A percentile compares a stretch with the other conserved stretches of the same genome.
Conservation (phyloP, 2,113 vertebrate species). For the Sus scrofa region DNA sequence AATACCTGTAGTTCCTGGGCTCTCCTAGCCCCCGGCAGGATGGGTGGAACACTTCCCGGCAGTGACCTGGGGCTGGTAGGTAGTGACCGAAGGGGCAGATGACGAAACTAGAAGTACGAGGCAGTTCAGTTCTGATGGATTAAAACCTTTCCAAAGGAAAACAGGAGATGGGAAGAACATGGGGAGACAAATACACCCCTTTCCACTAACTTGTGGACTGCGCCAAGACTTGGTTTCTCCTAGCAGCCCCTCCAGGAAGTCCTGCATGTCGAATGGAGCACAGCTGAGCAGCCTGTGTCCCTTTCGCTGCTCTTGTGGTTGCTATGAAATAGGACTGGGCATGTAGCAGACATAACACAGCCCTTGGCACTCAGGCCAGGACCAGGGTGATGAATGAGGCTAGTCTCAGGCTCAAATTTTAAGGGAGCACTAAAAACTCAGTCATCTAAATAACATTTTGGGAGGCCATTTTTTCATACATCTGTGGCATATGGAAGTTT, state of each 20-base stretch:
- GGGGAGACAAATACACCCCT: too few relatives aligned
- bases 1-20: neutral
- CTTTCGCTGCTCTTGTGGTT: neutral
- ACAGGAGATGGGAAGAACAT: too few relatives aligned
- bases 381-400: neutral
- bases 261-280: neutral
- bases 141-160: neutral
- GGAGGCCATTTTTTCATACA: too few relatives aligned
- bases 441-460: neutral
- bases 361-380: neutral
- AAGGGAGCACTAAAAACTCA: neutral
- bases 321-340: neutral
- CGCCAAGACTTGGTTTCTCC: too few relatives aligned
- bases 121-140: neutral
- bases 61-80: neutral
- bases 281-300: too few relatives aligned
- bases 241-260: too few relatives aligned
- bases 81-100: neutral
- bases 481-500: too few relatives aligned
- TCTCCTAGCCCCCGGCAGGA: neutral
- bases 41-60: fast-evolving
- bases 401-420: too few relatives aligned
- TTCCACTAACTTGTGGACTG: too few relatives aligned
- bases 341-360: neutral
- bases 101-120: neutral